phyloP scores from a whole-genome alignment of 2,888 invertebrate species.

The Polyploca ridens region DNA sequence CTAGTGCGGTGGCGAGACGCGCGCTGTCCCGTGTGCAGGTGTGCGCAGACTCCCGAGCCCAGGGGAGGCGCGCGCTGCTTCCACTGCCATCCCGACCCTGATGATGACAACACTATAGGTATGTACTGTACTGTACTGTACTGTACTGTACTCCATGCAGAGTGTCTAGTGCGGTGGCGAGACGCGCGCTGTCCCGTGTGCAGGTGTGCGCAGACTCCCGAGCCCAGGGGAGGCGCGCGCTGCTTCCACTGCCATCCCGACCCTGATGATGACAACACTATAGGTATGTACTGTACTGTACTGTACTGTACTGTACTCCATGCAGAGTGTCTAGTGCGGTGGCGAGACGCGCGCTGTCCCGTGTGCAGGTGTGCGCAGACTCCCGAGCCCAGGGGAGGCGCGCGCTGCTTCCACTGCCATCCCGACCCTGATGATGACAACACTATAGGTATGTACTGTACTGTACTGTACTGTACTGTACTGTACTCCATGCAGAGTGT shows the following conservation, averaged over 20 bases:
- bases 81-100: conserved; percentile 33
- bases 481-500: conserved; percentile 22
- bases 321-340: conserved; percentile 48
- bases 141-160: conserved; percentile 93
- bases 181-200: conserved; percentile 99
- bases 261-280: neutral
- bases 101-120: neutral
- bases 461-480: neutral
- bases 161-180: conserved; percentile 97
- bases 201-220: conserved; percentile 93
- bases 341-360: conserved; percentile 98
- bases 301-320: conserved; percentile 85
- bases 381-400: conserved; percentile 90
- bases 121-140: neutral
- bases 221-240: conserved; percentile 87
- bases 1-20: conserved; percentile 98
- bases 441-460: conserved; percentile 2
- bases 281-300: conserved; percentile 4
- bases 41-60: conserved; percentile 93
- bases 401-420: conserved; percentile 83
- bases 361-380: conserved; percentile 96
- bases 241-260: conserved; percentile 77
- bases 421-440: conserved; percentile 2
- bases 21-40: conserved; percentile 98
- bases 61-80: conserved; percentile 88